Evolutionary conservation across 2,888 invertebrate species (phyloP).

Genomic region (Drosophila merina): DNA sequence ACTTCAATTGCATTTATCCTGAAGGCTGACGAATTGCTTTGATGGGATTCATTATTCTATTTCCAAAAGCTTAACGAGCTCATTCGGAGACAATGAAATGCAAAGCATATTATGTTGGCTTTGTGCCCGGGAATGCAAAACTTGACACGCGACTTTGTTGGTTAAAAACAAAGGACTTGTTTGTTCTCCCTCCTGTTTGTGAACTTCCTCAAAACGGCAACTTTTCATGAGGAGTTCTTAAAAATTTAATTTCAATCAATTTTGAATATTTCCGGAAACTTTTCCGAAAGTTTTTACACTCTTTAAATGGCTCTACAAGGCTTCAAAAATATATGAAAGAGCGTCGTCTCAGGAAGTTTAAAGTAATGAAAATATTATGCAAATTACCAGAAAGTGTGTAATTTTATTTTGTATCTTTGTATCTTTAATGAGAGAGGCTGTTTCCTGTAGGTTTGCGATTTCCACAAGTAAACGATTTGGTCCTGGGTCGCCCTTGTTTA

Average conservation of each 20-base stretch:
- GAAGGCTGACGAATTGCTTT: conserved; percentile 24
- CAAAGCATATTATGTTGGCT: conserved; percentile 9
- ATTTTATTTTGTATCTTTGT: conserved; percentile 38
- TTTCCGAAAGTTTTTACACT: conserved; percentile 14
- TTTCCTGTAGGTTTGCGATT: conserved; percentile 4
- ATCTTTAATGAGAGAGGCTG: conserved; percentile 19
- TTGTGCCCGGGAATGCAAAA: conserved; percentile 47
- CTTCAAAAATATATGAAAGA: conserved; percentile 9
- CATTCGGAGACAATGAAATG: conserved; percentile 51
- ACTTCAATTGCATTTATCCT: conserved; percentile 17
- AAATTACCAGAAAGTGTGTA: conserved; percentile 27
- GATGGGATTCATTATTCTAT: conserved; percentile 38
- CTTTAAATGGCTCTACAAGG: background rate
- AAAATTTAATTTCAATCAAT: conserved; percentile 31
- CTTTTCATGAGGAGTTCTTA: conserved; percentile 12
- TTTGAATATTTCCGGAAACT: conserved; percentile 10
- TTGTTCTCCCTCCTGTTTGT: conserved; percentile 5
- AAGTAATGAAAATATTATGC: conserved; percentile 26
- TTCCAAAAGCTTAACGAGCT: conserved; percentile 30
- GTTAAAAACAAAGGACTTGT: conserved; percentile 21
- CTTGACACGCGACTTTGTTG: conserved; percentile 70
- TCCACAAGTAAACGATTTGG: conserved; percentile 39
- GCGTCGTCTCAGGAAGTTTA: background rate
- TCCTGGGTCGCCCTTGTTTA: conserved; percentile 47
- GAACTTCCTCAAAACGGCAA: conserved; percentile 7